Conservation (phyloP, 2,888 invertebrate species). For the Marronus borbonicus region DNA sequence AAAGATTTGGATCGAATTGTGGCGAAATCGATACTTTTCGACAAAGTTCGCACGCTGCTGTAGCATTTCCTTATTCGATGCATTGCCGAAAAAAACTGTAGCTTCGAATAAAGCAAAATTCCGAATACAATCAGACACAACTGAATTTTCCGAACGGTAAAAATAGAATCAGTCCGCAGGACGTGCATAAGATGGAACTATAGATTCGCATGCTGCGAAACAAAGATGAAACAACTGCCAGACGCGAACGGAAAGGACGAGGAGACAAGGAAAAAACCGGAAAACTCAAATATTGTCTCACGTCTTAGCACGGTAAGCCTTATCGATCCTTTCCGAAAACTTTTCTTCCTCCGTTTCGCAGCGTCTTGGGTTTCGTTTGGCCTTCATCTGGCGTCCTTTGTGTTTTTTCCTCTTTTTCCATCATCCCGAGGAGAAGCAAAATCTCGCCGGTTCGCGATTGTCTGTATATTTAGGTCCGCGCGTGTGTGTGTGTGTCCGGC, state of each 20-base stretch:
- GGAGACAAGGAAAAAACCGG: constrained; percentile 43
- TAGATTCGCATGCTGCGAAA: not conserved
- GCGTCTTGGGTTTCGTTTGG: not conserved
- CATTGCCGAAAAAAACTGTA: not conserved
- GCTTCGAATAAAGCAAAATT: constrained; percentile 6
- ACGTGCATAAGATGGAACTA: not conserved
- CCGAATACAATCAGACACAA: constrained; percentile 36
- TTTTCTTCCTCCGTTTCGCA: constrained; percentile 13
- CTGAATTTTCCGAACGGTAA: constrained; percentile 37
- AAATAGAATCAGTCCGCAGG: constrained; percentile 29
- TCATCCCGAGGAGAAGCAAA: not conserved
- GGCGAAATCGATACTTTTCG: too few relatives aligned
- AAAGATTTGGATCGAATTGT: too few relatives aligned
- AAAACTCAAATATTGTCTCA: constrained; percentile 49
- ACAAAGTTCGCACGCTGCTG: too few relatives aligned
- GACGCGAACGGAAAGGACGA: not conserved
- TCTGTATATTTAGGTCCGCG: constrained; percentile 2
- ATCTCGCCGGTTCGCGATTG: constrained; percentile 35
- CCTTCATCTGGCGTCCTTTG: constrained; percentile 9
- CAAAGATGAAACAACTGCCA: not conserved
- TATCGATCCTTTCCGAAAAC: constrained; percentile 33
- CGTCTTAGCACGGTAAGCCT: constrained; percentile 46
- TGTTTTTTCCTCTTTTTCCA: not conserved
- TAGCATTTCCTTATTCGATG: too few relatives aligned
- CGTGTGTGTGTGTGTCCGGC: constrained; percentile 18